Evolutionary conservation across 2,797 vertebrate species (phyloP).

Genomic region (Malacoctenus gilli): DNA sequence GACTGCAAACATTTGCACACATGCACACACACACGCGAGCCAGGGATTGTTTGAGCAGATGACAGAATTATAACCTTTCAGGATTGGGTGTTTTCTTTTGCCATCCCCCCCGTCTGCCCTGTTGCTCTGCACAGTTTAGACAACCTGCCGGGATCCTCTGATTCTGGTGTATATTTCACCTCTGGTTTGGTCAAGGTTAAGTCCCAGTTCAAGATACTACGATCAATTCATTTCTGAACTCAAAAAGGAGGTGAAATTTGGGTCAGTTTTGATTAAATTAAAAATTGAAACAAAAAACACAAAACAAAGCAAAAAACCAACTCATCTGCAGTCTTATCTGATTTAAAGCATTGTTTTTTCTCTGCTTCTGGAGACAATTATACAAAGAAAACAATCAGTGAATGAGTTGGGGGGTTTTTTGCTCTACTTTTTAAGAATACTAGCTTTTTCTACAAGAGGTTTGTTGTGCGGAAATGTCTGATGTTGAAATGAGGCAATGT

Average conservation of each 20-base stretch:
- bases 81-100: slow-evolving; percentile 48
- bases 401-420: slow-evolving; percentile 5
- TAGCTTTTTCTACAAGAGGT: slow-evolving; percentile 1
- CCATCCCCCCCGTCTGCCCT: slow-evolving; percentile 8
- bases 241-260: neutral
- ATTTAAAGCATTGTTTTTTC: too few relatives aligned
- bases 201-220: neutral
- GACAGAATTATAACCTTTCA: slow-evolving; percentile 55
- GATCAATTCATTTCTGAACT: neutral
- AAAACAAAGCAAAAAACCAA: too few relatives aligned
- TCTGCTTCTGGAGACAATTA: neutral
- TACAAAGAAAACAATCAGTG: slow-evolving; percentile 1
- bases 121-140: slow-evolving; percentile 26
- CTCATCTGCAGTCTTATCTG: too few relatives aligned
- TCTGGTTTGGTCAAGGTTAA: slow-evolving; percentile 3
- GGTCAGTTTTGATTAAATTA: too few relatives aligned
- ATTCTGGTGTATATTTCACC: slow-evolving; percentile 13
- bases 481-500: slow-evolving; percentile 10
- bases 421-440: slow-evolving; percentile 1
- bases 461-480: slow-evolving; percentile 12
- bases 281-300: neutral
- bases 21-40: neutral
- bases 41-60: slow-evolving; percentile 62
- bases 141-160: slow-evolving; percentile 17
- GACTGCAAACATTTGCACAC: neutral